These are phyloP conservation scores for Oscheius sp. DNA, from an alignment of 2,888 invertebrate species.

Conservation along the genomic window DNA sequence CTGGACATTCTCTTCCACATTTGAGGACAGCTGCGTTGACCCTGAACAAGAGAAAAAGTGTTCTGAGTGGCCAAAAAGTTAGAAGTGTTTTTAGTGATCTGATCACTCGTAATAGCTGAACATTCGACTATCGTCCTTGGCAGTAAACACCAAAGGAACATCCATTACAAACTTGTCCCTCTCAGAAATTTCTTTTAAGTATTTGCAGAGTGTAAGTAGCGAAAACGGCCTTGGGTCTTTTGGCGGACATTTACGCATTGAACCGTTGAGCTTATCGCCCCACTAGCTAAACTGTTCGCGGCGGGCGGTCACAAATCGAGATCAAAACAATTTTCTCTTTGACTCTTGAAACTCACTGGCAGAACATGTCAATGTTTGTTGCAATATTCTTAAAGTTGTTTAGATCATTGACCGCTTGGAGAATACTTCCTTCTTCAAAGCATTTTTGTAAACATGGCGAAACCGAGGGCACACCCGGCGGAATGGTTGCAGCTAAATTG, in stretches of 20 bases:
- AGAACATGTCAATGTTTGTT: conserved; percentile 23
- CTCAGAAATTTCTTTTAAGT: background rate
- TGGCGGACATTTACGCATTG: conserved; percentile 11
- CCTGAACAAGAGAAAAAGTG: conserved; percentile 1
- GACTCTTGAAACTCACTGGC: conserved; percentile 7
- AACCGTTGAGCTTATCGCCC: background rate
- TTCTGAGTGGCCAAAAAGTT: too few relatives aligned
- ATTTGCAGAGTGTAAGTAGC: conserved; percentile 18
- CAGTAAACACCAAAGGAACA: background rate
- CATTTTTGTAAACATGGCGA: conserved; percentile 21
- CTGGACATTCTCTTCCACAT: conserved; percentile 25
- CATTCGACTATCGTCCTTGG: conserved; percentile 6
- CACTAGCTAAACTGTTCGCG: conserved; percentile 1
- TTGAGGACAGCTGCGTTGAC: conserved; percentile 23
- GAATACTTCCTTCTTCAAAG: conserved; percentile 21
- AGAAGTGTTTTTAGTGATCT: background rate
- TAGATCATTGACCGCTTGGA: conserved; percentile 23
- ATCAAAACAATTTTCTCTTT: background rate
- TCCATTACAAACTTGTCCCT: background rate
- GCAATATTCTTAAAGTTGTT: conserved; percentile 28
- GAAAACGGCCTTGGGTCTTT: conserved; percentile 25
- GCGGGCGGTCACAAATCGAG: background rate
- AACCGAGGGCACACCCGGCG: background rate
- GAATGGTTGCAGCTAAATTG: conserved; percentile 18
- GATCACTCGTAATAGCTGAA: background rate